Percentiles rank a stretch among this genome's conserved stretches.
These are phyloP conservation scores for Bos indicus DNA, from an alignment of 2,113 vertebrate genomes.

Conservation along the genomic window DNA sequence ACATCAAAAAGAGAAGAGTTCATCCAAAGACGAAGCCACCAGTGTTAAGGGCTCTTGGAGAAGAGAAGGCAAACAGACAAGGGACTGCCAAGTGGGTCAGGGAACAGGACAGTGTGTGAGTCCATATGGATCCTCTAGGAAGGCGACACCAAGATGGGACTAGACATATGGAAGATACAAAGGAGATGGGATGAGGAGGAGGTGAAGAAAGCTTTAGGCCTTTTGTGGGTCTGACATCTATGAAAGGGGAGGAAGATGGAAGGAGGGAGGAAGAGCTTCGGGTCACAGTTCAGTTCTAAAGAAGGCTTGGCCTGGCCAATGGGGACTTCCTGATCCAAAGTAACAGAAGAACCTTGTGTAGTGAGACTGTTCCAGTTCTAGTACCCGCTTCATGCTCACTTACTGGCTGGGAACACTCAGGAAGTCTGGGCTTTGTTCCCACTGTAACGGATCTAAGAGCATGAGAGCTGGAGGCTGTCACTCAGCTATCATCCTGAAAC, in stretches of 20 bases:
- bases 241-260: background rate
- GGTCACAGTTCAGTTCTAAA: background rate
- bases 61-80: background rate
- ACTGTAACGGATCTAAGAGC: background rate
- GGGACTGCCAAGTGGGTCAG: background rate
- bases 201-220: background rate
- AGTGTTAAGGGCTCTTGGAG: background rate
- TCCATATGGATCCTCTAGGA: background rate
- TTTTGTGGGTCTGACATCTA: background rate
- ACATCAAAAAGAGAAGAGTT: background rate
- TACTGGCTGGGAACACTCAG: background rate
- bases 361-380: background rate
- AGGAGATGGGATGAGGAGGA: background rate
- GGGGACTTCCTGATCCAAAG: background rate
- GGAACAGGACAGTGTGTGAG: background rate
- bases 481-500: too few species aligned
- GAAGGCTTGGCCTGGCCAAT: background rate
- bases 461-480: background rate
- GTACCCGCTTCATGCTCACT: background rate
- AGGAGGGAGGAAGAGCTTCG: background rate
- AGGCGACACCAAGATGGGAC: background rate
- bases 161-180: background rate
- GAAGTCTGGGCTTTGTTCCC: background rate
- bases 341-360: background rate
- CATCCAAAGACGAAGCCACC: background rate